Conservation (phyloP, 2,797 vertebrate species). For the Myoxocephalus aenaeus region DNA sequence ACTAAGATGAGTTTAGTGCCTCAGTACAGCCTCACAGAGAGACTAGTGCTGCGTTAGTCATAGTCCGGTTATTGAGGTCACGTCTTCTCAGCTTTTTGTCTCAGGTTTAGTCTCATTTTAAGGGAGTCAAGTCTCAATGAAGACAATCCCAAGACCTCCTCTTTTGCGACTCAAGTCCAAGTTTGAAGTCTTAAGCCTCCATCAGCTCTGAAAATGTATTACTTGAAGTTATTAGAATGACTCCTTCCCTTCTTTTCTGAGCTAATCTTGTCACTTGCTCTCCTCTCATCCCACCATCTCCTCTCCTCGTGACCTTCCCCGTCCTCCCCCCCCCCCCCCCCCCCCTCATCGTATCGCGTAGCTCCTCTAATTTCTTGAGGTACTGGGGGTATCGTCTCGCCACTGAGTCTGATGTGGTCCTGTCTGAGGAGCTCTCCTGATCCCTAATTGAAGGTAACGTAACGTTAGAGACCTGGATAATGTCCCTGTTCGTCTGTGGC, state of each 20-base stretch:
- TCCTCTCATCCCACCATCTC: conserved; percentile 10
- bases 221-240: neutral
- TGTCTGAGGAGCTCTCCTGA: conserved; percentile 51
- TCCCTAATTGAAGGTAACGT: conserved; percentile 39
- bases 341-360: conserved; percentile 30
- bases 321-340: conserved; percentile 15
- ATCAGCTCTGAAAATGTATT: conserved; percentile 8
- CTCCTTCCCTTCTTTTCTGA: neutral
- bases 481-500: conserved; percentile 46
- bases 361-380: conserved; percentile 69
- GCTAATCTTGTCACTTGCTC: neutral
- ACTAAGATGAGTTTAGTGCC: neutral
- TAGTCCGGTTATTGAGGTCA: neutral
- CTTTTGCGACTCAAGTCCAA: neutral
- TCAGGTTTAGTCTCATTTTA: neutral
- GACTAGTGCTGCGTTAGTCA: neutral
- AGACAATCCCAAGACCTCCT: neutral
- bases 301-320: conserved; percentile 37
- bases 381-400: conserved; percentile 62
- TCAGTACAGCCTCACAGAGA: neutral
- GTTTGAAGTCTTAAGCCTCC: neutral
- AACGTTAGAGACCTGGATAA: conserved; percentile 57
- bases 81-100: neutral
- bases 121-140: neutral
- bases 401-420: conserved; percentile 43